Evolutionary conservation across 2,888 invertebrate species (phyloP), one percentile per base, ranked within the genome.

Genomic region (Notocelia uddmanniana): DNA sequence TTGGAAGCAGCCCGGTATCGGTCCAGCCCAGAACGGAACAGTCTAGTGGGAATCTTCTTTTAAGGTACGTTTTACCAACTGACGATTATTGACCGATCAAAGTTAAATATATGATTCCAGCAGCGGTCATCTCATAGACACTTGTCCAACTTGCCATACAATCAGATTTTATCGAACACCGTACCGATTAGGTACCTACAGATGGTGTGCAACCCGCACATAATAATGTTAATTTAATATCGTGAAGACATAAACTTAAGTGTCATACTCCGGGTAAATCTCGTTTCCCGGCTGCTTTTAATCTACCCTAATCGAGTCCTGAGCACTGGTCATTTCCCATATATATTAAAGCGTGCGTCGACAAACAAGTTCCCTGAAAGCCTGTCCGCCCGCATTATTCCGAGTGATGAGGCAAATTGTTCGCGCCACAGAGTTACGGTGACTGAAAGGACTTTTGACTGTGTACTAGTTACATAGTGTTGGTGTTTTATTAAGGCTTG

Each of bases 351-450:
- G 18, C 48, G 55, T 48, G 63, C 69, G 69, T 55, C 54, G 59
- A 55, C 69, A 69, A 69, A 63, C 63, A 63, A 69, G 69, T 62
- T 62, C 50, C 37, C 69, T 69, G 63, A 69, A 69, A 69, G 69
- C 69, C 69, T 69, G 69, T 69, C 69, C 69, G 57, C 63, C 54
- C 64, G 58, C 64, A 64, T 64, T 64, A 64, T 70, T 64, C 58
- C 58, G 70, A 64, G 64, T 70, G 70, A 70, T 70, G 58, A 26
- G 50, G 70, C 70, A 70, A 52, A 70, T 70, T 70, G 70, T 58
- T 57, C 57, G 23, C 31, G 48, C 31, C 41, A 58, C 18, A 26
- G 64, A 70, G 57, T 37, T 64, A 41, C 31, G 50, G 11, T n/a
- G 26, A 19, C 70, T 70, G 58, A 63, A 70, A 57, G 60, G 31